Evolutionary conservation across 1,140 invertebrate species (phyloP).

Genomic region (Bombyx mori): DNA sequence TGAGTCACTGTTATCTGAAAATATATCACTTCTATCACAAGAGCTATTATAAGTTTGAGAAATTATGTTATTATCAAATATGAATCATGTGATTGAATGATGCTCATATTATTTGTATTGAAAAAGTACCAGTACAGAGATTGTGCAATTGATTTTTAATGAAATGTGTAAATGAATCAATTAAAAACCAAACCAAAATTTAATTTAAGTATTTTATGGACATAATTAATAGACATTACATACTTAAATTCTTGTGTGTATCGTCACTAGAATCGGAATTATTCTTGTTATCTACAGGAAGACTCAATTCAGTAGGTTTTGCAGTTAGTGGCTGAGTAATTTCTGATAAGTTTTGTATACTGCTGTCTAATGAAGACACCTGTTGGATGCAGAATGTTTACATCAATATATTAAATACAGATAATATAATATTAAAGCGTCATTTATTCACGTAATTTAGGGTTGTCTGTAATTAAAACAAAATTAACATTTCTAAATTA

Average conservation of each 20-base stretch:
- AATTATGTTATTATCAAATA: no score
- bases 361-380: slow-evolving; percentile 66
- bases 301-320: slow-evolving; percentile 42
- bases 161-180: no score
- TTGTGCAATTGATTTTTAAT: no score
- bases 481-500: background rate
- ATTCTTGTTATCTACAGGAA: slow-evolving; percentile 33
- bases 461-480: background rate
- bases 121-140: no score
- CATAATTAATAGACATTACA: slow-evolving; percentile 7
- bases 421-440: background rate
- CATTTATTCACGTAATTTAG: background rate
- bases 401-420: background rate
- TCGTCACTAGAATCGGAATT: slow-evolving; percentile 55
- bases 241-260: slow-evolving; percentile 62
- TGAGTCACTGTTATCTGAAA: slow-evolving; percentile 32
- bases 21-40: slow-evolving; percentile 5
- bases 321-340: slow-evolving; percentile 55
- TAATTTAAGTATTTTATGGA: no score
- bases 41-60: slow-evolving; percentile 18
- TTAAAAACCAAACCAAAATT: no score
- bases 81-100: no score
- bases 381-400: slow-evolving; percentile 12
- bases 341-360: slow-evolving; percentile 65
- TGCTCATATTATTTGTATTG: no score